These are phyloP conservation scores for Acanthosepion pharaonis DNA, from an alignment of 2,888 invertebrate genomes.

Conservation along the genomic window DNA sequence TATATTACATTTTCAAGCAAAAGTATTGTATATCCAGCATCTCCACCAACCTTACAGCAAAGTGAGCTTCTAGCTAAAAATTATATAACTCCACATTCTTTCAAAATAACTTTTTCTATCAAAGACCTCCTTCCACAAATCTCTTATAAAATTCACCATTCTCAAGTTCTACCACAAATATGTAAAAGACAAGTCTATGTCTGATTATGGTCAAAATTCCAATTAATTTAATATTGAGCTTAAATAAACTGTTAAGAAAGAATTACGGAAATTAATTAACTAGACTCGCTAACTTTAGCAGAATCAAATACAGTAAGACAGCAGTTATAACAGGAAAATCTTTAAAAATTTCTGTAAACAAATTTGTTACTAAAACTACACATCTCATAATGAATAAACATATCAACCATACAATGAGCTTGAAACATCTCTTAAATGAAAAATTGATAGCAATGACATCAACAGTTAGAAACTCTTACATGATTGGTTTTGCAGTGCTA, in stretches of 20 bases:
- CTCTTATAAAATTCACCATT: background rate
- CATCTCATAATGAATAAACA: background rate
- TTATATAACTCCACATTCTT: background rate
- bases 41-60: background rate
- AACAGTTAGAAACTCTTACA: background rate
- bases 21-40: conserved; percentile 21
- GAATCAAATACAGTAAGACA: background rate
- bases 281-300: background rate
- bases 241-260: background rate
- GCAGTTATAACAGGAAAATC: background rate
- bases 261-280: background rate
- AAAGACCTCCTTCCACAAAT: background rate
- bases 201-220: background rate
- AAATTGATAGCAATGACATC: background rate
- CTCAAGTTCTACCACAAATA: background rate
- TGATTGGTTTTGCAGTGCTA: background rate
- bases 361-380: background rate
- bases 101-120: background rate
- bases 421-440: background rate
- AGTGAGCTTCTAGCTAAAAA: background rate
- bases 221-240: background rate
- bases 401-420: background rate
- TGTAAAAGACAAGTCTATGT: background rate
- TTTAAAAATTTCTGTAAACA: background rate
- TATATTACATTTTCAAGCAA: background rate